A percentile compares a stretch with the other conserved stretches of the same genome.
Conservation (phyloP, 2,113 vertebrate species). For the Malaclemys terrapin region DNA sequence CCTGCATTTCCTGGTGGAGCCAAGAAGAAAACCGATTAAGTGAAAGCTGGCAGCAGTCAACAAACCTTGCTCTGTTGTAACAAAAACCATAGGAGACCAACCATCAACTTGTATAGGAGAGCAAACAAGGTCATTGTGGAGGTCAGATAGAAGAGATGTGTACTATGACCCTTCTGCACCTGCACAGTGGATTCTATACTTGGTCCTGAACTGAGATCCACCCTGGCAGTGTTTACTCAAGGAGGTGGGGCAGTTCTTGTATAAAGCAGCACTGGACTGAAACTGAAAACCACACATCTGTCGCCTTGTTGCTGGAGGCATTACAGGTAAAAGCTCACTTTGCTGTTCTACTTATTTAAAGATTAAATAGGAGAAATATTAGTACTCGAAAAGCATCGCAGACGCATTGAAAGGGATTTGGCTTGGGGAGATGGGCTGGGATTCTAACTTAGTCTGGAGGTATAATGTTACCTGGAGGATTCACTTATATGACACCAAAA, state of each 20-base stretch:
- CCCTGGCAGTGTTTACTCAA: slow-evolving; percentile 52
- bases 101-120: fast-evolving
- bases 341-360: slow-evolving; percentile 21
- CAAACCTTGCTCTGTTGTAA: not conserved
- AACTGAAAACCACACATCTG: not conserved
- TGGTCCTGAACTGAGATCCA: not conserved
- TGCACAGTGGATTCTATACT: not conserved
- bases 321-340: slow-evolving; percentile 39
- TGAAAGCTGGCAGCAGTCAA: not conserved
- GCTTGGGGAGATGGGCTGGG: slow-evolving; percentile 25
- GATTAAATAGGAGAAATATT: not conserved
- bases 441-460: not conserved
- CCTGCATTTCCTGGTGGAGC: slow-evolving; percentile 20
- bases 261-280: slow-evolving; percentile 7
- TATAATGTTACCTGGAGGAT: slow-evolving; percentile 14
- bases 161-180: not conserved
- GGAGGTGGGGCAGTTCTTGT: slow-evolving; percentile 26
- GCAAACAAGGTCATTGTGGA: not conserved
- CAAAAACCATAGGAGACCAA: not conserved
- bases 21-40: not conserved
- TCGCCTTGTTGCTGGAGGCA: fast-evolving
- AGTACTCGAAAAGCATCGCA: slow-evolving; percentile 5
- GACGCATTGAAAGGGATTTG: not conserved
- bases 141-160: not conserved
- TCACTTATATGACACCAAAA: not conserved